Percentiles rank a stretch among this genome's conserved stretches.
Evolutionary conservation across 2,113 vertebrate genomes (phyloP).

Genomic region (Willisornis vidua): DNA sequence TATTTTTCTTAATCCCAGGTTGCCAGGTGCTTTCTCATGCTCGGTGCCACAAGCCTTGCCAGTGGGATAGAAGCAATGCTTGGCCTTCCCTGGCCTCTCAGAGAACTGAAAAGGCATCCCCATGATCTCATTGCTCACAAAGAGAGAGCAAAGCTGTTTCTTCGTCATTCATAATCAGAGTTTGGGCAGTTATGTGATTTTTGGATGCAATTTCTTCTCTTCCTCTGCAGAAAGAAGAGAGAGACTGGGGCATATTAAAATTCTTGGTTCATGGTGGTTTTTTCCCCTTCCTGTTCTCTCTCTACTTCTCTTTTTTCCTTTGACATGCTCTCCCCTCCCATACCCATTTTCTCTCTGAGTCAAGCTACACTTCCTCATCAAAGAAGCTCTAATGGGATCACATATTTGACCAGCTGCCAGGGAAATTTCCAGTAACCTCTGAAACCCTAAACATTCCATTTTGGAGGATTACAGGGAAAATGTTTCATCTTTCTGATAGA

Average conservation of each 20-base stretch:
- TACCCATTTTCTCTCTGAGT: conserved; percentile 35
- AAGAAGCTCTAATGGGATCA: conserved; percentile 66
- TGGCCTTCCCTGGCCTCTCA: background rate
- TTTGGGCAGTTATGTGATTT: conserved; percentile 30
- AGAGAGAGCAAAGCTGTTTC: conserved; percentile 18
- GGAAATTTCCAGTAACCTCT: conserved; percentile 67
- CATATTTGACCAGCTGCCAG: conserved; percentile 63
- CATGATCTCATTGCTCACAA: background rate
- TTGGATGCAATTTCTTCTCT: conserved; percentile 65
- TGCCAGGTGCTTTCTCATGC: background rate
- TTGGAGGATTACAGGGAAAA: conserved; percentile 61
- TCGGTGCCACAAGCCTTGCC: background rate
- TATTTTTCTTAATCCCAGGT: background rate
- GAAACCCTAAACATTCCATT: conserved; percentile 64
- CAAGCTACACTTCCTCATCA: conserved; percentile 61
- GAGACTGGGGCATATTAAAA: conserved; percentile 62
- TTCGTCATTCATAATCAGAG: conserved; percentile 30
- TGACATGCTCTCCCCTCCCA: conserved; percentile 1
- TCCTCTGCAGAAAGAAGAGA: conserved; percentile 45
- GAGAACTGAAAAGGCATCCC: background rate
- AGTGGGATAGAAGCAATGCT: background rate
- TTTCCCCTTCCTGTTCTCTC: conserved; percentile 40
- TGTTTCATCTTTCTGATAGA: conserved; percentile 63
- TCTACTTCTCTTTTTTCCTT: conserved; percentile 6
- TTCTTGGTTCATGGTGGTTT: conserved; percentile 42